These are phyloP conservation scores for Loripinus fragilis DNA, from an alignment of 2,888 invertebrate genomes.

Conservation along the genomic window DNA sequence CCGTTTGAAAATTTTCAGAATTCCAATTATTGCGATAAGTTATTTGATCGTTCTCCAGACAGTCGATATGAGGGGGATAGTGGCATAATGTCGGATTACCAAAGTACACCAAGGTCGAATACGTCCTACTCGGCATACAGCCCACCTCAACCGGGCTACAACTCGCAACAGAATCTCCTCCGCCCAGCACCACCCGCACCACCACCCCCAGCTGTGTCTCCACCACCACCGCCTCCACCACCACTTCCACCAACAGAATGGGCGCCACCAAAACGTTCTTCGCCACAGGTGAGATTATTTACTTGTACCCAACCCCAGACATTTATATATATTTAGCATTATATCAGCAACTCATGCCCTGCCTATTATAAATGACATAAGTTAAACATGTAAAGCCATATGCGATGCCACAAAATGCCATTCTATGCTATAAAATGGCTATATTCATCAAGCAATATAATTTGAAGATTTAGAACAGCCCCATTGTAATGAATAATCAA, in stretches of 20 bases:
- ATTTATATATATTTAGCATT: too few relatives aligned
- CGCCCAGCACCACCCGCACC: conserved; percentile 44
- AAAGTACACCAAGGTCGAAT: conserved; percentile 56
- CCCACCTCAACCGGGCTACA: conserved; percentile 28
- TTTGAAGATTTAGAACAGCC: too few relatives aligned
- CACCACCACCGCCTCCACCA: conserved; percentile 65
- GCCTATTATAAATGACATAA: too few relatives aligned
- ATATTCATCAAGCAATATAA: too few relatives aligned
- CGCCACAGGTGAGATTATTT: not conserved
- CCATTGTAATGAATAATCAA: too few relatives aligned
- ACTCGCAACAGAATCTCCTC: conserved; percentile 36
- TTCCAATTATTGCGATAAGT: conserved; percentile 68
- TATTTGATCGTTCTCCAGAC: conserved; percentile 54
- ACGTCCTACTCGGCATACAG: conserved; percentile 52
- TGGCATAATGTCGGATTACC: conserved; percentile 59
- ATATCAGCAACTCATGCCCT: too few relatives aligned
- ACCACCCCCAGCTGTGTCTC: conserved; percentile 48
- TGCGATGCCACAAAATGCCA: too few relatives aligned
- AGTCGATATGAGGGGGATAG: conserved; percentile 59
- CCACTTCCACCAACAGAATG: conserved; percentile 57
- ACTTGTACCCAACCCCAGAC: too few relatives aligned
- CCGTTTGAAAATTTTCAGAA: conserved; percentile 70
- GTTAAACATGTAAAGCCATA: too few relatives aligned
- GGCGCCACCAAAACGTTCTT: conserved; percentile 49
- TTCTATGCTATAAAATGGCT: too few relatives aligned